Evolutionary conservation across 2,888 invertebrate genomes (phyloP).

Genomic region (Lutraria lutraria): DNA sequence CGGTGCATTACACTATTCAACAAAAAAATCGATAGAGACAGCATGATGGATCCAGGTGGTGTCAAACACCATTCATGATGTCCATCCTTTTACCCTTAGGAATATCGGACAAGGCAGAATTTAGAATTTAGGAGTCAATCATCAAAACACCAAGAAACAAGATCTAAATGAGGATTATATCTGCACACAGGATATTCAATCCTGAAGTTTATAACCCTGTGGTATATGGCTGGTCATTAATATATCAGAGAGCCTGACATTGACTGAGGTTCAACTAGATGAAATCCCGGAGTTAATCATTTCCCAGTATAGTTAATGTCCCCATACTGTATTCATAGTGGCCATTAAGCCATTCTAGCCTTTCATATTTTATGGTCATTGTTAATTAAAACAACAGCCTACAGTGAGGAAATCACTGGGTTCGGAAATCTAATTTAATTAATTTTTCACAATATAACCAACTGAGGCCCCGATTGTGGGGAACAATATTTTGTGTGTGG

Average conservation of each 20-base stretch:
- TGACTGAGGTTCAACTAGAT: background rate
- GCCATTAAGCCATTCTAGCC: conserved; percentile 60
- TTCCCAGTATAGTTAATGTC: conserved; percentile 42
- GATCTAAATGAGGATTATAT: conserved; percentile 13
- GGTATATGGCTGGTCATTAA: conserved; percentile 20
- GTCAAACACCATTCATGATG: too few relatives aligned
- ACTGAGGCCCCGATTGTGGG: conserved; percentile 34
- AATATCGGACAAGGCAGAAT: background rate
- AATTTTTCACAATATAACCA: conserved; percentile 30
- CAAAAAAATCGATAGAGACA: too few relatives aligned
- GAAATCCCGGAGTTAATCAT: conserved; percentile 23
- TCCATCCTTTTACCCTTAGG: background rate
- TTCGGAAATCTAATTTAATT: conserved; percentile 48
- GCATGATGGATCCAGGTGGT: too few relatives aligned
- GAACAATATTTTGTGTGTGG: background rate
- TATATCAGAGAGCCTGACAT: conserved; percentile 8
- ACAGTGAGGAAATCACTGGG: conserved; percentile 45
- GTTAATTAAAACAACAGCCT: conserved; percentile 62
- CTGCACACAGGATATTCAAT: conserved; percentile 14
- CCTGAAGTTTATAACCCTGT: conserved; percentile 2
- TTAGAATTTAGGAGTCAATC: background rate
- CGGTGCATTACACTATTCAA: too few relatives aligned
- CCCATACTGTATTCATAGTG: conserved; percentile 30
- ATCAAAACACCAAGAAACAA: background rate
- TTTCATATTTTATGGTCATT: conserved; percentile 68